These are phyloP conservation scores for Dolichoris vasculosae DNA, from an alignment of 1,140 invertebrate genomes.

Conservation along the genomic window DNA sequence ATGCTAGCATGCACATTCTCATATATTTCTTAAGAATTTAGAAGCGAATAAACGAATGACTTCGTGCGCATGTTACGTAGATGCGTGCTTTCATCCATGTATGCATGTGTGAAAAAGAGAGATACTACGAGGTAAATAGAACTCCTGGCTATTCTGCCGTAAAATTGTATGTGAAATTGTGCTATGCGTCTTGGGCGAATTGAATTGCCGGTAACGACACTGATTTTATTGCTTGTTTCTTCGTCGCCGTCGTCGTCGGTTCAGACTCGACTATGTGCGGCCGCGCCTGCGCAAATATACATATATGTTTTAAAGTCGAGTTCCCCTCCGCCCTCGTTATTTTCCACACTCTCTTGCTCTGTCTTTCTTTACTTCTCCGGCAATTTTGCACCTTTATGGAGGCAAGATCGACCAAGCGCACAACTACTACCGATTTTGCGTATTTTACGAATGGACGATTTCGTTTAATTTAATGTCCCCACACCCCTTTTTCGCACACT, in stretches of 20 bases:
- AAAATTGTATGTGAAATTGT: slow-evolving; percentile 77
- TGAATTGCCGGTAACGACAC: slow-evolving; percentile 76
- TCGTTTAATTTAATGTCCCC: slow-evolving; percentile 47
- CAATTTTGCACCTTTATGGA: slow-evolving; percentile 22
- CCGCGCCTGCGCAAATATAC: slow-evolving; percentile 8
- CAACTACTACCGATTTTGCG: slow-evolving; percentile 42
- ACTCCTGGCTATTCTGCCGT: slow-evolving; percentile 73
- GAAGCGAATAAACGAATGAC: slow-evolving; percentile 40
- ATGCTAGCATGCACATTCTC: neutral
- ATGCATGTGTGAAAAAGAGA: slow-evolving; percentile 59
- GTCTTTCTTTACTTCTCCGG: neutral
- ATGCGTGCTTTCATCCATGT: too few species aligned
- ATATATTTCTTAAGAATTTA: slow-evolving; percentile 58
- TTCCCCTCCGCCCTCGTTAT: neutral
- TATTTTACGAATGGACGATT: slow-evolving; percentile 48
- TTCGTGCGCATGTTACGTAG: neutral
- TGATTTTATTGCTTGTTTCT: slow-evolving; percentile 76
- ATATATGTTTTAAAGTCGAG: neutral
- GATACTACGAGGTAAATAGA: slow-evolving; percentile 69
- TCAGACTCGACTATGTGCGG: neutral
- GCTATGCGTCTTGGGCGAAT: slow-evolving; percentile 75
- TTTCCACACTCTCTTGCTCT: neutral
- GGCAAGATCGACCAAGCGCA: slow-evolving; percentile 10
- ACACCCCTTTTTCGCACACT: neutral
- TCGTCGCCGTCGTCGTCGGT: slow-evolving; percentile 51